Conservation (phyloP, 2,797 vertebrate genomes). For the Rallus crepitans region DNA sequence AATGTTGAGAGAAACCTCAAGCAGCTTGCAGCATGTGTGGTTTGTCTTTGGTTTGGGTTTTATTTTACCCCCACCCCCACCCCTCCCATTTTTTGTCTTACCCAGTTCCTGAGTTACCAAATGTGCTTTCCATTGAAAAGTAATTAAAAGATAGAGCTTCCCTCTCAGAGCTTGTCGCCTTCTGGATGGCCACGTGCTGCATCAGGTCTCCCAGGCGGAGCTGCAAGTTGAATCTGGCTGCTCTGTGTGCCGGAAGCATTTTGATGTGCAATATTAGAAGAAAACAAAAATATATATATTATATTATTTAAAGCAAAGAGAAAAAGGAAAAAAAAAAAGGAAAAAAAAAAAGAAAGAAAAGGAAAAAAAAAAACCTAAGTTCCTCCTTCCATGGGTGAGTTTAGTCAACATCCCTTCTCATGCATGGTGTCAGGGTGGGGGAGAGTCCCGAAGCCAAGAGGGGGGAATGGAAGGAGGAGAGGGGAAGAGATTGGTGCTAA, state of each 20-base stretch:
- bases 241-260: conserved; percentile 79
- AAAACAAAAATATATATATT: conserved; percentile 74
- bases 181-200: conserved; percentile 42
- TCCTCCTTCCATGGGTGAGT: conserved; percentile 66
- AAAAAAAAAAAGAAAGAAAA: conserved; percentile 65
- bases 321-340: conserved; percentile 74
- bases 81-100: not conserved
- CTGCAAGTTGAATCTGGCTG: conserved; percentile 64
- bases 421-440: not conserved
- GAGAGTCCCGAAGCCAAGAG: conserved; percentile 52
- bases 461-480: conserved; percentile 64
- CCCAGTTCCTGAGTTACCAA: conserved; percentile 41
- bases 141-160: conserved; percentile 46
- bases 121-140: conserved; percentile 39
- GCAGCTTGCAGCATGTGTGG: not conserved
- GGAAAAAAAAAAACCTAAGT: not conserved
- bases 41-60: not conserved
- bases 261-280: conserved; percentile 86
- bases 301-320: conserved; percentile 80
- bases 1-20: conserved; percentile 39
- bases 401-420: conserved; percentile 32
- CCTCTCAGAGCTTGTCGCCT: conserved; percentile 38
- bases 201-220: conserved; percentile 56
- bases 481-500: conserved; percentile 69
- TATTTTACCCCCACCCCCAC: no score